phyloP scores from a whole-genome alignment of 2,888 invertebrate species.

The Cartodere bifasciata region DNA sequence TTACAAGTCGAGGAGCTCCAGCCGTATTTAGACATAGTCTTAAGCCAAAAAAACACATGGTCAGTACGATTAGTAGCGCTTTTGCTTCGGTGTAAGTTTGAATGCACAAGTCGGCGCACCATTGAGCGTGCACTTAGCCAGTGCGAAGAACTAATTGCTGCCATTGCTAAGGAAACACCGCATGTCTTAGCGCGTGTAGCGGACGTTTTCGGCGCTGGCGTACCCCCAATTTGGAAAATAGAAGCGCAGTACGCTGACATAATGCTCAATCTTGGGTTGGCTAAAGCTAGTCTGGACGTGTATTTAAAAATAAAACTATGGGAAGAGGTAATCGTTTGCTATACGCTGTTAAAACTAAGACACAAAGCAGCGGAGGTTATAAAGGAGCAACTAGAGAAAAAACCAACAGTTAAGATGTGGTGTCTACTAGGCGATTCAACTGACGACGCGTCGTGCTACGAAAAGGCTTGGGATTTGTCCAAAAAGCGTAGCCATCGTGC shows the following conservation, averaged over 20 bases:
- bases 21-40: constrained; percentile 59
- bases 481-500: constrained; percentile 68
- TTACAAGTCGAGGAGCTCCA: constrained; percentile 69
- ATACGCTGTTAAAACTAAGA: constrained; percentile 66
- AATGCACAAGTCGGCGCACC: constrained; percentile 64
- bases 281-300: constrained; percentile 72
- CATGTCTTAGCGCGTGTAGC: constrained; percentile 36
- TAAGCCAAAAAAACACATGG: constrained; percentile 61
- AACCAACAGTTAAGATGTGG: constrained; percentile 74
- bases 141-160: constrained; percentile 64
- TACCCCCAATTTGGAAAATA: constrained; percentile 65
- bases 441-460: constrained; percentile 66
- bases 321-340: constrained; percentile 89
- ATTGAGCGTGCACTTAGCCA: constrained; percentile 83
- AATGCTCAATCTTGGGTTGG: constrained; percentile 66
- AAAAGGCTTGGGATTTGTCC: constrained; percentile 86
- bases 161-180: constrained; percentile 34
- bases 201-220: constrained; percentile 56
- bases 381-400: constrained; percentile 59
- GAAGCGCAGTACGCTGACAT: constrained; percentile 67
- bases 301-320: constrained; percentile 67
- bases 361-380: constrained; percentile 90
- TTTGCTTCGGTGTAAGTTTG: constrained; percentile 61
- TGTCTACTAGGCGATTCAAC: constrained; percentile 68
- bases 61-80: constrained; percentile 62